Conservation (phyloP, 2,113 vertebrate genomes). For the Onychostruthus taczanowskii region DNA sequence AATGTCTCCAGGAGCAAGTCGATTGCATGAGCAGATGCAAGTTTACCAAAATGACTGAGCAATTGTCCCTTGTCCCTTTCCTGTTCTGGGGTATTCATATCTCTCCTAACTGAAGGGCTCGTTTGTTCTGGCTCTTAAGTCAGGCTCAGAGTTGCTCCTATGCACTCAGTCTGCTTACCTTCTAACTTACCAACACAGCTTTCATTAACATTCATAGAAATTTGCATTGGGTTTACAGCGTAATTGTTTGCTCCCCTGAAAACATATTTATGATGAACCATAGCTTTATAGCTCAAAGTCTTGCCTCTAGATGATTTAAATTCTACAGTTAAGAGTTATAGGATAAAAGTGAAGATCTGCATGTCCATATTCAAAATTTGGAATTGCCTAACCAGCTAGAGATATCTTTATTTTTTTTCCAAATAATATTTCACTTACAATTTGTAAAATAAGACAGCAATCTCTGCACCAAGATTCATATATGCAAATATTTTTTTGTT, state of each 20-base stretch:
- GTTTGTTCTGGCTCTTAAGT: background rate
- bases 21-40: background rate
- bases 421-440: background rate
- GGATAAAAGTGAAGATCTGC: background rate
- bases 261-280: background rate
- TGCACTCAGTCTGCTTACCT: background rate
- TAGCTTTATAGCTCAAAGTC: background rate
- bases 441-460: background rate
- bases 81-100: background rate
- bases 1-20: background rate
- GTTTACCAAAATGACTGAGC: background rate
- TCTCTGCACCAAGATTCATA: background rate
- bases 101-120: background rate
- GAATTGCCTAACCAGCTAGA: background rate
- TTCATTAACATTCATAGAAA: background rate
- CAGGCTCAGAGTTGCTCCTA: background rate
- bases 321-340: background rate
- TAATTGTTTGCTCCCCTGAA: background rate
- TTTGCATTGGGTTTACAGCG: background rate
- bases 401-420: background rate
- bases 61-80: background rate
- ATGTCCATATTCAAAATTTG: background rate
- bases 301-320: background rate
- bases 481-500: background rate
- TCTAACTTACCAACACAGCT: background rate